Conservation (phyloP, 2,888 invertebrate species). For the Patella ulyssiponensis region DNA sequence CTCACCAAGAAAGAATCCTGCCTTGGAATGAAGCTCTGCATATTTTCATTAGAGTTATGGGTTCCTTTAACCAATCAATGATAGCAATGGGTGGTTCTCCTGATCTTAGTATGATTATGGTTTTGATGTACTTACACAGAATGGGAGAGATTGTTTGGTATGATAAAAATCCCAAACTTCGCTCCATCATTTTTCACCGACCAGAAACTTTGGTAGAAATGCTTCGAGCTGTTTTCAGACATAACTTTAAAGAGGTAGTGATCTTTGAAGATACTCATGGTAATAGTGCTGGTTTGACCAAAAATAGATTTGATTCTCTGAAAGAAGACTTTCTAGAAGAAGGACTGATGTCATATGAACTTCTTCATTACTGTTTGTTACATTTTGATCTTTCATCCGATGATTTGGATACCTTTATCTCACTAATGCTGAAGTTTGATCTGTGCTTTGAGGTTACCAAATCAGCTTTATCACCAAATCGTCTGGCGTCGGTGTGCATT, state of each 20-base stretch:
- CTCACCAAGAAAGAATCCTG: slow-evolving; percentile 52
- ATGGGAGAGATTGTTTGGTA: slow-evolving; percentile 66
- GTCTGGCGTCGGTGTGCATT: slow-evolving; percentile 47
- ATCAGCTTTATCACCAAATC: slow-evolving; percentile 40
- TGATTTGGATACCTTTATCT: slow-evolving; percentile 56
- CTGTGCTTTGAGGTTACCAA: slow-evolving; percentile 61
- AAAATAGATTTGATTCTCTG: slow-evolving; percentile 45
- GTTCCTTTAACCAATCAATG: slow-evolving; percentile 53
- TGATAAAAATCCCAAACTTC: slow-evolving; percentile 55
- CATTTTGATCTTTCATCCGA: slow-evolving; percentile 56
- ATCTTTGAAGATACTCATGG: slow-evolving; percentile 48
- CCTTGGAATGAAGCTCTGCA: slow-evolving; percentile 49
- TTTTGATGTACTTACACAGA: slow-evolving; percentile 57
- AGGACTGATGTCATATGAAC: slow-evolving; percentile 59
- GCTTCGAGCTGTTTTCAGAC: slow-evolving; percentile 63
- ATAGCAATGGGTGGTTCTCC: slow-evolving; percentile 57
- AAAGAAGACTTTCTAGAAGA: slow-evolving; percentile 55
- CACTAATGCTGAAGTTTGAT: slow-evolving; percentile 63
- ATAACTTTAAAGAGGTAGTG: slow-evolving; percentile 60
- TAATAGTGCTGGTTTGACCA: slow-evolving; percentile 33
- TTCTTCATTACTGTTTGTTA: slow-evolving; percentile 56
- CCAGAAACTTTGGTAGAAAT: slow-evolving; percentile 64
- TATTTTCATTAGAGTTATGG: slow-evolving; percentile 44
- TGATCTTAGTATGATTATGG: slow-evolving; percentile 55
- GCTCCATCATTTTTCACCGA: slow-evolving; percentile 59